Evolutionary conservation across 2,888 invertebrate species (phyloP), one percentile per base, ranked within the genome.

Genomic region (Empis stercorea): DNA sequence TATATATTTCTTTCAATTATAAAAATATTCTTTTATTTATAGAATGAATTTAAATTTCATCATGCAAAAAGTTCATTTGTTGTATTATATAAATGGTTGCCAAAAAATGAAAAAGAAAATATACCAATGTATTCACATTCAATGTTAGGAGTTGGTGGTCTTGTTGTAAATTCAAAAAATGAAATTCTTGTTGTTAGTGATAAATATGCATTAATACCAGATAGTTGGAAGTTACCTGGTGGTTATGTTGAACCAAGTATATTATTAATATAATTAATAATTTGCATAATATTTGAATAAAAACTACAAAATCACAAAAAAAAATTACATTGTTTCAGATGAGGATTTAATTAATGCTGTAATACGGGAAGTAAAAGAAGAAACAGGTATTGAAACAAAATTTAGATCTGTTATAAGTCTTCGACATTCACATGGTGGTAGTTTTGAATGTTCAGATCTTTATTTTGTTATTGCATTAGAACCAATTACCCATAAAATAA

Each of bases 221-320:
- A 62, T 54, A 76, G 56, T 59, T 94, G 91, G 91, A 94, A 94
- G 71, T 71, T 94, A 9, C 94, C 95, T 14, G 94, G 95, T 45
- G 94, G 94, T 44, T 87, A 86, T 70, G 87, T 88, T 15, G 87
- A 93, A 65, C 83, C 82, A 69, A 81, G 87, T 85, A 67, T n/a
- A n/a, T n/a, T n/a, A n/a, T n/a, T n/a, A n/a, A n/a, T n/a, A n/a
- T n/a, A n/a, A 23, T 43, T 32, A 42, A 13, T 32, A 17, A 40
- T 40, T 45, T 45, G 9, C 2, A 40, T 15, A 36, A 27, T 36
- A 15, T 36, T n/a, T 4, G n/a, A 20, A 9, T 27, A 27, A 27
- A 11, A 38, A 15, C 5, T 27, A 42, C 15, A 9, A 13, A 10
- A 14, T 27, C 4, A 45, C n/a, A 42, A 13, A 23, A 11, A 37